Percentiles rank a stretch among this genome's conserved stretches.
phyloP scores from a whole-genome alignment of 2,797 vertebrate species.

The Pygocentrus nattereri region DNA sequence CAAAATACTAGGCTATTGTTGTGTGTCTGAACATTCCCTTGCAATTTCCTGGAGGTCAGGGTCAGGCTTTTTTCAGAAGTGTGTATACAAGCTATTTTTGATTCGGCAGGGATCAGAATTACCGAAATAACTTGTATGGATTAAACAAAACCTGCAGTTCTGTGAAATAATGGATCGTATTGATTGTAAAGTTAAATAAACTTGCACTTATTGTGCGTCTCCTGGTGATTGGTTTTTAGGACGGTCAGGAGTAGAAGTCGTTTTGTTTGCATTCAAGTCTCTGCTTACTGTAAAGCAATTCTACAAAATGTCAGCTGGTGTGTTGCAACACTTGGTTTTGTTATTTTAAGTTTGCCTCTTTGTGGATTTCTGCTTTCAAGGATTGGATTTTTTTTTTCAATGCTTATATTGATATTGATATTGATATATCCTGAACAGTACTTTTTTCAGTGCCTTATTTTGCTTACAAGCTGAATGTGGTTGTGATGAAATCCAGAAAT shows the following conservation, averaged over 20 bases:
- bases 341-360: background rate
- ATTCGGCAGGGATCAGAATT: constrained; percentile 54
- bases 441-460: no score
- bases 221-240: constrained; percentile 27
- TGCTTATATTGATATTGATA: no score
- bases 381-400: background rate
- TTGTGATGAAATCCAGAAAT: no score
- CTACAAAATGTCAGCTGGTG: background rate
- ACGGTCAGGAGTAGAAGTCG: constrained; percentile 19
- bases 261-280: constrained; percentile 39
- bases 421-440: no score
- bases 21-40: constrained; percentile 42
- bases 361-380: background rate
- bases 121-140: constrained; percentile 58
- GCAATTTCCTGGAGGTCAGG: constrained; percentile 45
- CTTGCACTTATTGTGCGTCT: constrained; percentile 39
- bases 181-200: constrained; percentile 63
- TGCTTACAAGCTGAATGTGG: no score
- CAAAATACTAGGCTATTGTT: background rate
- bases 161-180: constrained; percentile 27
- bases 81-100: constrained; percentile 58
- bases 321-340: background rate
- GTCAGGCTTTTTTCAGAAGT: constrained; percentile 37
- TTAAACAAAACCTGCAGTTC: constrained; percentile 56
- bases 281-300: background rate